A percentile compares a stretch with the other conserved stretches of the same genome.
Conservation (phyloP, 2,888 invertebrate genomes). For the Criorhina ranunculi region DNA sequence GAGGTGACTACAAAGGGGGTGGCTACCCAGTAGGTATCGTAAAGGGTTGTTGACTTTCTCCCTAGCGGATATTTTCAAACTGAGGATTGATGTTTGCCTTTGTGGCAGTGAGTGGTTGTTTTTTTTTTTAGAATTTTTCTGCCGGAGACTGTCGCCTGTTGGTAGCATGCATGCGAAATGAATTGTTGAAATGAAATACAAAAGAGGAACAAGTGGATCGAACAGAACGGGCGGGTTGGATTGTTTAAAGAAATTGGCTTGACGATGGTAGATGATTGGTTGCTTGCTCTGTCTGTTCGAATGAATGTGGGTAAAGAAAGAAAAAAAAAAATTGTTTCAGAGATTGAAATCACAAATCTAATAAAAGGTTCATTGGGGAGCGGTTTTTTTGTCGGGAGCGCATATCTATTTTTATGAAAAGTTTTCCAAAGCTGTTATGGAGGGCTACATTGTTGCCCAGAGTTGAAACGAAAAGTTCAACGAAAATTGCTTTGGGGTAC, state of each 20-base stretch:
- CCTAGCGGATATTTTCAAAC: constrained; percentile 63
- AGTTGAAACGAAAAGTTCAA: constrained; percentile 49
- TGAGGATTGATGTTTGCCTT: constrained; percentile 67
- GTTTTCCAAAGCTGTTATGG: constrained; percentile 31
- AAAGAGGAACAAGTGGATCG: constrained; percentile 58
- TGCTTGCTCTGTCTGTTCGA: constrained; percentile 45
- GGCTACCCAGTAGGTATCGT: constrained; percentile 32
- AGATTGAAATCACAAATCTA: constrained; percentile 71
- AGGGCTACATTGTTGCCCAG: constrained; percentile 17
- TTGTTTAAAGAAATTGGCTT: constrained; percentile 70
- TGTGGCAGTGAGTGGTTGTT: constrained; percentile 58
- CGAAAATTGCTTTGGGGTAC: constrained; percentile 29
- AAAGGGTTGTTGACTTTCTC: constrained; percentile 73
- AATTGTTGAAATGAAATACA: constrained; percentile 56
- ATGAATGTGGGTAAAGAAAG: constrained; percentile 23
- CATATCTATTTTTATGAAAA: constrained; percentile 29
- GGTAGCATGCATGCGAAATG: constrained; percentile 64
- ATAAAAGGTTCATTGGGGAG: constrained; percentile 51
- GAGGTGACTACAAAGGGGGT: neutral
- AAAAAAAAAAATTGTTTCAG: constrained; percentile 47
- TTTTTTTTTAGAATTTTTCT: constrained; percentile 18
- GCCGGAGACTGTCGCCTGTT: constrained; percentile 64
- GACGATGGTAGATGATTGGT: constrained; percentile 56
- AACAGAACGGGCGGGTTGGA: constrained; percentile 40
- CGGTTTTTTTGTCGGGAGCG: constrained; percentile 10